A percentile compares a stretch with the other conserved stretches of the same genome.
phyloP scores from a whole-genome alignment of 1,140 invertebrate species.

The Gryon sp. region DNA sequence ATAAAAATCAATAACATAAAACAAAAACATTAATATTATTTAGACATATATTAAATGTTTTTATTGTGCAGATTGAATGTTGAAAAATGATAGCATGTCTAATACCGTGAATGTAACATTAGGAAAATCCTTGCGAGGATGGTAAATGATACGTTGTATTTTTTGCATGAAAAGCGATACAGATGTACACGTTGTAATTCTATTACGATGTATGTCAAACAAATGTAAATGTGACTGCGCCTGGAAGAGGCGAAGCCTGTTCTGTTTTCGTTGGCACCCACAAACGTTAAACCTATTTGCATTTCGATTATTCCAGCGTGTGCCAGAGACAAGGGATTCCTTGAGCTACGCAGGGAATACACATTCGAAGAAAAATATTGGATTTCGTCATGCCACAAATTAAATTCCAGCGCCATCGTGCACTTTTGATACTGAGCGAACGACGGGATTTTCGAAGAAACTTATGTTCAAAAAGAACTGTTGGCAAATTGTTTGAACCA shows the following conservation, averaged over 20 bases:
- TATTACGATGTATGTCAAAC: slow-evolving; percentile 59
- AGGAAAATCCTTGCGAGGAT: slow-evolving; percentile 10
- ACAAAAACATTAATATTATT: too few species aligned
- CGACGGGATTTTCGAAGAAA: slow-evolving; percentile 15
- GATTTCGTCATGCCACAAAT: slow-evolving; percentile 48
- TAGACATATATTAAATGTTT: too few species aligned
- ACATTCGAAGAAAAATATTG: slow-evolving; percentile 59
- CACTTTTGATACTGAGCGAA: slow-evolving; percentile 9
- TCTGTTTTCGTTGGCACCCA: slow-evolving; percentile 61
- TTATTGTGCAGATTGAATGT: too few species aligned
- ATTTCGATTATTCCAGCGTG: slow-evolving; percentile 62
- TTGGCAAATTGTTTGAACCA: slow-evolving; percentile 11
- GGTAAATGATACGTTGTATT: background rate
- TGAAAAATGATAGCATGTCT: too few species aligned
- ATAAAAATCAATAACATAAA: too few species aligned
- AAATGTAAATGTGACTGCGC: slow-evolving; percentile 62
- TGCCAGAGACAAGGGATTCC: slow-evolving; percentile 54
- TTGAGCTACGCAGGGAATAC: slow-evolving; percentile 25
- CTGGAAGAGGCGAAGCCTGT: slow-evolving; percentile 35
- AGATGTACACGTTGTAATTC: slow-evolving; percentile 56
- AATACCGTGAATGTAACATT: too few species aligned
- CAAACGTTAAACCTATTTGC: slow-evolving; percentile 64
- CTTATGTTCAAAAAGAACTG: background rate
- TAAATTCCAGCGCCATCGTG: slow-evolving; percentile 31
- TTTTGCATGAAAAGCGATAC: slow-evolving; percentile 60